Evolutionary conservation across 1,140 invertebrate species (phyloP), one percentile per base, ranked within the genome.

Genomic region (Drosophila saltans): DNA sequence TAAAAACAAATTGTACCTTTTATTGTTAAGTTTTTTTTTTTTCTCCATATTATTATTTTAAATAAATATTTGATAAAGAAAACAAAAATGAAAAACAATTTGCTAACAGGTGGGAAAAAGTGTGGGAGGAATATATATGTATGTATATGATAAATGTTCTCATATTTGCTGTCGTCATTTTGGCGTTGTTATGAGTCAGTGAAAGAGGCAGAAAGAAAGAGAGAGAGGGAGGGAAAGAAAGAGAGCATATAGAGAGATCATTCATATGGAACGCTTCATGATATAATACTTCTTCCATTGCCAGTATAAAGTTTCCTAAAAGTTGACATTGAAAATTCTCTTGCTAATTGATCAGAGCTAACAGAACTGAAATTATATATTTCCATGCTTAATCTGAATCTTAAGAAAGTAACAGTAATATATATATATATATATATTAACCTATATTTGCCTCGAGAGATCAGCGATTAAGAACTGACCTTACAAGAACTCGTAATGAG

Each of bases 1-100:
- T 9, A 26, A 52, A 24, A 52, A 52, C 45, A 26, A 70, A 58
- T 71, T 72, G 67, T 68, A 81, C 80, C 73, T 76, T 30, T 39
- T 59, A 48, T n/a, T 26, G n/a, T 52, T 52, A 52, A 52, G 45
- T 52, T 52, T 36, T 48, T 24, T 48, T 24, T 24, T 48, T 48
- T 45, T 52, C 6, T 52, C 16, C 11, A 16, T 16, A 16, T 4
- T 52, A 52, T 52, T 52, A 26, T 52, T 52, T 26, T 7, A 52
- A 52, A 52, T 52, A 52, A 52, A 52, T 52, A 52, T 52, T 52
- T 4, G 8, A 52, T 52, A 52, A 26, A 26, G 8, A 26, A 52
- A 52, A 9, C 21, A 52, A 52, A 26, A 21, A 52, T 26, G 24
- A 21, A 24, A 52, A 24, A 52, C 9, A 26, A 24, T 52, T 52